Evolutionary conservation across 2,113 vertebrate genomes (phyloP).

Genomic region (Tragulus kanchil): DNA sequence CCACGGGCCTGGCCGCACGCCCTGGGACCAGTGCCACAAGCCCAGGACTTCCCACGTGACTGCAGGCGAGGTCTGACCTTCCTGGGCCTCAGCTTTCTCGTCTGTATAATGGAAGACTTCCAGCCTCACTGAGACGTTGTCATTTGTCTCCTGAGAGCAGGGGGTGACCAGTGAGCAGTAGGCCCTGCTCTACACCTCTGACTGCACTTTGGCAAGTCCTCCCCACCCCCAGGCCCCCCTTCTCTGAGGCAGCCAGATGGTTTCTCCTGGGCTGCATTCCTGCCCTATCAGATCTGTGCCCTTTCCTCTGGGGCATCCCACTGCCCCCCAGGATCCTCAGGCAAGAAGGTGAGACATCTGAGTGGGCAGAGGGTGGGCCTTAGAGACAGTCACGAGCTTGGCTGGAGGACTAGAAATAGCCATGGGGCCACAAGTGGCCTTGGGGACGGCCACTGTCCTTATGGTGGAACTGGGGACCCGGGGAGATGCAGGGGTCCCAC

Average conservation of each 20-base stretch:
- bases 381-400: neutral
- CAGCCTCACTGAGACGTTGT: constrained; percentile 48
- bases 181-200: neutral
- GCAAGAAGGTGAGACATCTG: neutral
- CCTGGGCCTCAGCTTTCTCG: constrained; percentile 30
- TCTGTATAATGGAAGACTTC: constrained; percentile 61
- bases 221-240: neutral
- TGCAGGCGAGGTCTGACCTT: neutral
- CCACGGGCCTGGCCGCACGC: neutral
- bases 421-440: neutral
- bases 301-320: neutral
- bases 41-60: neutral
- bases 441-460: neutral
- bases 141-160: constrained; percentile 27
- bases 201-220: neutral
- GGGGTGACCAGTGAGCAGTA: neutral
- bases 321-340: neutral
- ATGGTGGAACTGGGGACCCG: neutral
- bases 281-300: neutral
- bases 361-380: constrained; percentile 8
- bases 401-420: neutral
- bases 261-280: neutral
- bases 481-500: neutral
- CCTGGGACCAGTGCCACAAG: constrained; percentile 62
- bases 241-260: neutral